Percentiles rank a stretch among this genome's conserved stretches.
phyloP scores from a whole-genome alignment of 2,113 vertebrate species.

The Pedionomus torquatus region DNA sequence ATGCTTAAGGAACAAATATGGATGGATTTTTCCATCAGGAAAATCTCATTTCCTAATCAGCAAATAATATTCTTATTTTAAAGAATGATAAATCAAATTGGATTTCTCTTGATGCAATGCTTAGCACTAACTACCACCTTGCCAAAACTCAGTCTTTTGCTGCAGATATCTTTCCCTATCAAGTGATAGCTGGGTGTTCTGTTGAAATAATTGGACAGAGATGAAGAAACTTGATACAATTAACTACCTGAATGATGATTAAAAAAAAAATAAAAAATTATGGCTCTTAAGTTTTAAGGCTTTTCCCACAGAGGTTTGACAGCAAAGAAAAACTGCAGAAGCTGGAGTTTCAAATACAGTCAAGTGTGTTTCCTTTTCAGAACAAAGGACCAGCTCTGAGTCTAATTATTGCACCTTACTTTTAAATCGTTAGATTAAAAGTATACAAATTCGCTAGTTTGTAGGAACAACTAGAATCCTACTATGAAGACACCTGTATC shows the following conservation, averaged over 20 bases:
- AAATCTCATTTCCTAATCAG: constrained; percentile 38
- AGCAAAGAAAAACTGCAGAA: neutral
- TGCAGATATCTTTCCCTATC: neutral
- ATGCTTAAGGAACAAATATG: neutral
- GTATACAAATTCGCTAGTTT: neutral
- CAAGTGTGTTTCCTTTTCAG: neutral
- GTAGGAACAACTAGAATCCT: neutral
- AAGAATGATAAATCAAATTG: neutral
- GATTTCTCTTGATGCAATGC: neutral
- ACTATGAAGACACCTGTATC: neutral
- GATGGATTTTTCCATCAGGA: constrained; percentile 27
- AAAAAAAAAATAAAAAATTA: neutral
- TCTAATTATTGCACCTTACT: neutral
- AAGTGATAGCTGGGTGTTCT: neutral
- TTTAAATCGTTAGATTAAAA: neutral
- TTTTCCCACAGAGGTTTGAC: neutral
- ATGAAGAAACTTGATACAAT: neutral
- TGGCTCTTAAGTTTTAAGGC: neutral
- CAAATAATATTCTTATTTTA: neutral
- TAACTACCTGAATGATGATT: neutral
- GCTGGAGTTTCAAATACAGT: neutral
- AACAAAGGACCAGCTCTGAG: neutral
- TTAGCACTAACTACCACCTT: neutral
- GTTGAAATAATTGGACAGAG: neutral
- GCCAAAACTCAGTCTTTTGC: neutral